Evolutionary conservation across 1,140 invertebrate species (phyloP), one percentile per base, ranked within the genome.

Genomic region (Drosophila sp.): DNA sequence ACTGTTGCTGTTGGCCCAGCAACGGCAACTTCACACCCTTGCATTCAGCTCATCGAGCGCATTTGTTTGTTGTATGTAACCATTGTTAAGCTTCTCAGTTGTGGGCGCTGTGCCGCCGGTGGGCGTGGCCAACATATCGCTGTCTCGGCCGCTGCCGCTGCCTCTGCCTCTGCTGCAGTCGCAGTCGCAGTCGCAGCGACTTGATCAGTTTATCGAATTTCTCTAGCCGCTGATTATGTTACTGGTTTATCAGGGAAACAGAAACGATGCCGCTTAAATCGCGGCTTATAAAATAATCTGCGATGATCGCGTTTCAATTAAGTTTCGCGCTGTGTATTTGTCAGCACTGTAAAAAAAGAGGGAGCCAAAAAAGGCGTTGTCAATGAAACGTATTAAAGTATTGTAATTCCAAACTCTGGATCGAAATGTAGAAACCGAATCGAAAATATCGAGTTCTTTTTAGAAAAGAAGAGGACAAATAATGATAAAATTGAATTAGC

Each of bases 31-130:
- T n/a, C n/a, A 72, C 79, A 76, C 89, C 4, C 79, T 89, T 18
- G 72, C 45, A 34, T 69, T 83, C 0, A 89, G 73, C 61, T 89
- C 83, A 18, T 89, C 83, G 56, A 71, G 51, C 4, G 67, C 76
- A 57, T 61, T 78, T 11, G 72, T 50, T 54, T 89, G 84, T 54
- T 89, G 84, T 40, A 91, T 70, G 66, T 90, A 91, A 51, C 90
- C 90, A 57, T 91, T 91, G 69, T 89, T 89, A 0, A 89, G 51
- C 0, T 64, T 76, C 29, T 72, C 54, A 62, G 58, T 65, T 34
- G 73, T 46, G 48, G 76, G 46, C 53, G 53, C 53, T 75, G 66
- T 25, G 38, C 65, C 58, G 58, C 51, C 54, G 59, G 32, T 75
- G 58, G 66, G 67, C 63, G 76, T 72, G 66, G 66, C 61, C 69